Evolutionary conservation across 2,797 vertebrate species (phyloP).

Genomic region (Gallirallus australis): DNA sequence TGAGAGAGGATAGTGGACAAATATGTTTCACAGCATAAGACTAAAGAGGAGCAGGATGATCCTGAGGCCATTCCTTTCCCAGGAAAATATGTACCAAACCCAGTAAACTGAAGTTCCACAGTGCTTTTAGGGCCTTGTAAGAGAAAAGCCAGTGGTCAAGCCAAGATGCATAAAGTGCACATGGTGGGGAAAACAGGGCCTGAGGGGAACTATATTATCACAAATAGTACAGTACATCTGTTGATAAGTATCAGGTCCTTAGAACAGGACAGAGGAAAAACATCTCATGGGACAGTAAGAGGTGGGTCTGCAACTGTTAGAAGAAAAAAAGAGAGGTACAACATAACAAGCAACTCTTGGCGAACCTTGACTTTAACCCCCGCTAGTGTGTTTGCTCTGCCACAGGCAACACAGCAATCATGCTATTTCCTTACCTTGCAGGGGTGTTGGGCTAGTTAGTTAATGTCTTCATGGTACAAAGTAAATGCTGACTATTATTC

Average conservation of each 20-base stretch:
- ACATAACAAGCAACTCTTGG: neutral
- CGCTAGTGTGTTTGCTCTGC: neutral
- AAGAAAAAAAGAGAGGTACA: neutral
- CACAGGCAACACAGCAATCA: conserved; percentile 28
- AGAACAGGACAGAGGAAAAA: neutral
- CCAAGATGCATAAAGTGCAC: neutral
- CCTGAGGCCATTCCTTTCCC: neutral
- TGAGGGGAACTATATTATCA: neutral
- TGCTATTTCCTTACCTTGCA: conserved; percentile 13
- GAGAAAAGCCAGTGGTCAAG: neutral
- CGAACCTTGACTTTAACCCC: neutral
- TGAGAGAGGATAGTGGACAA: neutral
- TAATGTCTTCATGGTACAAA: conserved; percentile 19
- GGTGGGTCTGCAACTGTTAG: neutral
- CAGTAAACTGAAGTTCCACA: neutral
- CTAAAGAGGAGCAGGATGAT: neutral
- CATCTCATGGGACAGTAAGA: neutral
- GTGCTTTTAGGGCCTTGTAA: neutral
- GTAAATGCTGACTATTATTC: conserved; percentile 43
- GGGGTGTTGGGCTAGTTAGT: conserved; percentile 15
- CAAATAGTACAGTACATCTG: neutral
- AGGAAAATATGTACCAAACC: neutral
- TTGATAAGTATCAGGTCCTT: neutral
- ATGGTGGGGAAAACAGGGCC: neutral
- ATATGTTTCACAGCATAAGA: neutral